Evolutionary conservation across 2,888 invertebrate genomes (phyloP), one percentile per base, ranked within the genome.

Genomic region (Petrophora chlorosata): DNA sequence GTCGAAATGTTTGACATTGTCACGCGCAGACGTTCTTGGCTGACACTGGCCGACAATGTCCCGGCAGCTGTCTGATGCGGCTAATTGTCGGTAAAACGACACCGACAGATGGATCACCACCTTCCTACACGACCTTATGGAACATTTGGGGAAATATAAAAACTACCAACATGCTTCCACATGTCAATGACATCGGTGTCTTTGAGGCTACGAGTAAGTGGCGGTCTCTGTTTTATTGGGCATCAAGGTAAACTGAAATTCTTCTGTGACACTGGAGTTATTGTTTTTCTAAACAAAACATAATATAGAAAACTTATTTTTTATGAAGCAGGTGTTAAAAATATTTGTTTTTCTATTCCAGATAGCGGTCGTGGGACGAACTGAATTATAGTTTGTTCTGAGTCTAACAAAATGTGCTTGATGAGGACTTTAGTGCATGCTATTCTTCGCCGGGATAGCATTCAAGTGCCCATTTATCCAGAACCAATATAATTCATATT

Each of bases 41-140:
- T 43, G 40, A 39, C 45, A 45, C 42, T 52, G 45, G 42, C n/a
- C 25, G 36, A 36, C 47, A 25, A 13, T 59, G 49, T 61, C 59
- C 61, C 70, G 66, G 67, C 84, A 82, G 82, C 73, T 85, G 84
- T 75, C 73, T 63, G 65, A 69, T 65, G 58, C 67, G 45, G 75
- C 79, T 85, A 85, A 85, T 85, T 84, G 81, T 77, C 68, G 62
- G 78, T 75, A 75, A 78, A 70, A 65, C 58, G 72, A 81, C 67
- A 81, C 73, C 67, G 70, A 69, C 81, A 76, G 67, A 73, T 74
- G 76, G 61, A 60, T 72, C 19, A 17, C 66, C 69, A 72, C 68
- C 57, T 53, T 43, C 36, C 56, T 58, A 41, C 19, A 41, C 43
- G 78, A 73, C 83, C 82, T 84, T 74, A 62, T 53, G 59, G 62